These are phyloP conservation scores for Oligia strigilis DNA, from an alignment of 2,888 invertebrate species.

Conservation along the genomic window DNA sequence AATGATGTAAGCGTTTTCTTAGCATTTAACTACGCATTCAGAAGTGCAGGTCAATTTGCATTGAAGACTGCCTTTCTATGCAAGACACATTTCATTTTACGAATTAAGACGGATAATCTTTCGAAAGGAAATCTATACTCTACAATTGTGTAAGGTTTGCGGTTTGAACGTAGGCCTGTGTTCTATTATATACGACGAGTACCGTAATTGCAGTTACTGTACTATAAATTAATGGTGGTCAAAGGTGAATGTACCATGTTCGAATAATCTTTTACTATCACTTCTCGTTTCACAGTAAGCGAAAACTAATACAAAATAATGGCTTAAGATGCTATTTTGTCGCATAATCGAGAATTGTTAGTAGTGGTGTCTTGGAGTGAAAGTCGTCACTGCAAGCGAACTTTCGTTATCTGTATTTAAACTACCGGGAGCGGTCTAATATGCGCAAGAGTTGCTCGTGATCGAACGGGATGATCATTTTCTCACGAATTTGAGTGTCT, in stretches of 20 bases:
- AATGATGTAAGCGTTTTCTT: slow-evolving; percentile 25
- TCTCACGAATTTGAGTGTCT: slow-evolving; percentile 61
- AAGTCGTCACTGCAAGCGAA: slow-evolving; percentile 82
- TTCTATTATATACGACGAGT: slow-evolving; percentile 56
- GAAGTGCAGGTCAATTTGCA: slow-evolving; percentile 7
- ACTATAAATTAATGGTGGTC: slow-evolving; percentile 68
- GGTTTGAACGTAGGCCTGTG: slow-evolving; percentile 50
- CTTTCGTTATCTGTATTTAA: slow-evolving; percentile 79
- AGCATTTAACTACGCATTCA: neutral
- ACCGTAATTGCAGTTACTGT: slow-evolving; percentile 58
- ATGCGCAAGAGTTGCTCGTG: slow-evolving; percentile 71
- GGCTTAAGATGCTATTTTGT: slow-evolving; percentile 36
- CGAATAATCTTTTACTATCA: slow-evolving; percentile 17
- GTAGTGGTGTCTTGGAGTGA: slow-evolving; percentile 73
- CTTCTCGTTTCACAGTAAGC: slow-evolving; percentile 37
- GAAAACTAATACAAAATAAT: slow-evolving; percentile 34
- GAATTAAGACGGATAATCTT: slow-evolving; percentile 28
- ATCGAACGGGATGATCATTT: slow-evolving; percentile 59
- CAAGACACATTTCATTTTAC: slow-evolving; percentile 23
- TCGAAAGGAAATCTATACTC: slow-evolving; percentile 52
- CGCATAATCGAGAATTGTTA: slow-evolving; percentile 64
- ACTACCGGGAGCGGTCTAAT: slow-evolving; percentile 73
- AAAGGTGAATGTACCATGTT: slow-evolving; percentile 71
- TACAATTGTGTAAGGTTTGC: slow-evolving; percentile 54
- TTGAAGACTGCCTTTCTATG: slow-evolving; percentile 14